Evolutionary conservation across 2,113 vertebrate genomes (phyloP).

Genomic region (Pelmatolapia mariae): DNA sequence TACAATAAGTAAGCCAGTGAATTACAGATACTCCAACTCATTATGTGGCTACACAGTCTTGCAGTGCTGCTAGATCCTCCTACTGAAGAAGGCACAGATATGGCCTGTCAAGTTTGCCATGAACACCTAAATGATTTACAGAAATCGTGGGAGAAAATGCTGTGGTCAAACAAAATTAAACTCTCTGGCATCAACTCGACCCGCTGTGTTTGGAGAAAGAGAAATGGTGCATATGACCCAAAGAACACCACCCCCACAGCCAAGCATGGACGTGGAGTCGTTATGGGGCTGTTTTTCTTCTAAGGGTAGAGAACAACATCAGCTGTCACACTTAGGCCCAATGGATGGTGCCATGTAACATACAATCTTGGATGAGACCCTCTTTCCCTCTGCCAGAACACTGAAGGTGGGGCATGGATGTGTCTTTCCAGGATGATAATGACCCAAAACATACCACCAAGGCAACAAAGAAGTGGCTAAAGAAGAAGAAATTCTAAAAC

Average conservation of each 20-base stretch:
- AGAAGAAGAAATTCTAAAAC: not conserved
- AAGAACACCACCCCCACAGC: not conserved
- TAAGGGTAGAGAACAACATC: not conserved
- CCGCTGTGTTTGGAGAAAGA: not conserved
- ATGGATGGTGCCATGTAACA: not conserved
- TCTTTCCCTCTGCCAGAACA: not conserved
- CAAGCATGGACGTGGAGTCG: rapidly evolving
- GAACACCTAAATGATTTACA: not conserved
- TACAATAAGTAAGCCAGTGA: not conserved
- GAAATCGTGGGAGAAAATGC: not conserved
- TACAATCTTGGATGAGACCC: not conserved
- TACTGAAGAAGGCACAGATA: not conserved
- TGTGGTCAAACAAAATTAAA: not conserved
- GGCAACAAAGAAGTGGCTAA: rapidly evolving
- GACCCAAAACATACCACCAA: not conserved
- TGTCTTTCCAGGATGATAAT: not conserved
- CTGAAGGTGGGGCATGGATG: not conserved
- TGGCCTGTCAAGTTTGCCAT: not conserved
- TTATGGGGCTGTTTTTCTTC: not conserved
- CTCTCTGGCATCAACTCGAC: not conserved
- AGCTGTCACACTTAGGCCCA: not conserved
- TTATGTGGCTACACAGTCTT: not conserved
- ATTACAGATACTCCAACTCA: not conserved
- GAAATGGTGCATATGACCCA: not conserved
- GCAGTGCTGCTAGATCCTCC: not conserved